Conservation (phyloP, 1,140 invertebrate species). For the Zaprionus tsacasi region DNA sequence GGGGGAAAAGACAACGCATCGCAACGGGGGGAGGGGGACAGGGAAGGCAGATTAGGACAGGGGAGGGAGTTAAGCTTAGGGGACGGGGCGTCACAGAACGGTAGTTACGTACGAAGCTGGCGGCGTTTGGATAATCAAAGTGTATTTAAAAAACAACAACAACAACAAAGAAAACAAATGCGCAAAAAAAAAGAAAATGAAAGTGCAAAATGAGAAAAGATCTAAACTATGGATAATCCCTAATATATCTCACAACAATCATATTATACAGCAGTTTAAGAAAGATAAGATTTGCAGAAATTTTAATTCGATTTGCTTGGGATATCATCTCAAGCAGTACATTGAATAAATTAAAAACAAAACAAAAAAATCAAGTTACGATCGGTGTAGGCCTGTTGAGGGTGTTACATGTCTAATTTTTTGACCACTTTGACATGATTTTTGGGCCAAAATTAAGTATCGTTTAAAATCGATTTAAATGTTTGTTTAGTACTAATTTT, state of each 20-base stretch:
- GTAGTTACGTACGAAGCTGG: not conserved
- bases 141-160: slow-evolving; percentile 31
- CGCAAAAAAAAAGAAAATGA: slow-evolving; percentile 24
- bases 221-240: slow-evolving; percentile 13
- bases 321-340: not conserved
- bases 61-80: not conserved
- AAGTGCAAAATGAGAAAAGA: slow-evolving; percentile 10
- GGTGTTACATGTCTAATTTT: too few relatives aligned
- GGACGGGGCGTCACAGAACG: not conserved
- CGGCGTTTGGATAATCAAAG: slow-evolving; percentile 40
- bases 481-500: too few relatives aligned
- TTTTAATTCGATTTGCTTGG: not conserved
- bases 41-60: not conserved
- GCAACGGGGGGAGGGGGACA: not conserved
- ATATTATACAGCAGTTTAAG: slow-evolving; percentile 1
- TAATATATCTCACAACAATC: slow-evolving; percentile 24
- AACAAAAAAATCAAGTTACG: too few relatives aligned
- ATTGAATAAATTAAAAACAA: too few relatives aligned
- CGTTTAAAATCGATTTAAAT: too few relatives aligned
- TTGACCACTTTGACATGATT: too few relatives aligned
- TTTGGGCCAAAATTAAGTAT: too few relatives aligned
- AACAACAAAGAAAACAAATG: slow-evolving; percentile 29
- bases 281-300: not conserved
- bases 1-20: slow-evolving; percentile 15
- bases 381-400: too few relatives aligned